phyloP scores from a whole-genome alignment of 2,888 invertebrate species.

The Synergus gifuensis region DNA sequence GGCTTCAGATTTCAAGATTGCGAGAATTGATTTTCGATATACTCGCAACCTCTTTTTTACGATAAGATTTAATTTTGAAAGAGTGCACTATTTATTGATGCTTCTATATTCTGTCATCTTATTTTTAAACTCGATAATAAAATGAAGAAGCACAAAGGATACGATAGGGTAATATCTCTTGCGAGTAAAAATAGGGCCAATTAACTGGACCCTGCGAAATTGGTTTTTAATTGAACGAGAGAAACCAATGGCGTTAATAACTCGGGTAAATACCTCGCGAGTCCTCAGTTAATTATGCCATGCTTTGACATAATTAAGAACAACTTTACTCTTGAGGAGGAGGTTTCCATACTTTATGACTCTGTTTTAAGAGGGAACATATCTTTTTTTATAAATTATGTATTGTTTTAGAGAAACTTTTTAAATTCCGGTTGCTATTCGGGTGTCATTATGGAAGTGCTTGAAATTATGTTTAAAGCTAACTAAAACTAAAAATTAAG shows the following conservation, averaged over 20 bases:
- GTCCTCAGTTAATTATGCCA: constrained; percentile 15
- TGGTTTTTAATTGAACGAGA: constrained; percentile 66
- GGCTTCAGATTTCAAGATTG: no score
- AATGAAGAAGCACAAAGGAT: background rate
- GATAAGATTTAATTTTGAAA: no score
- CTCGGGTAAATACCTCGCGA: constrained; percentile 27
- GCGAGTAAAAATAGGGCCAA: constrained; percentile 57
- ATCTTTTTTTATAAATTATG: background rate
- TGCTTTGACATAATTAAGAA: constrained; percentile 53
- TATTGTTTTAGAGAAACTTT: no score
- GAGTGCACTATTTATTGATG: no score
- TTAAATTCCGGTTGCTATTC: no score
- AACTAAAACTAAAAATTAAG: no score
- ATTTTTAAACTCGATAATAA: background rate
- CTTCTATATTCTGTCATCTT: background rate
- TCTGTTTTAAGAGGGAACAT: background rate
- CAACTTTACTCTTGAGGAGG: constrained; percentile 45
- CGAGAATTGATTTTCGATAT: no score
- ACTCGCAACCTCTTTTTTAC: no score
- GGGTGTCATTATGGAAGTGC: no score
- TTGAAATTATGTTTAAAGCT: no score
- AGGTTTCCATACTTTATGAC: background rate
- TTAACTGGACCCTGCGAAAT: constrained; percentile 65
- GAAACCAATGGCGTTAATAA: constrained; percentile 62
- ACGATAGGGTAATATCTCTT: background rate